Percentiles rank a stretch among this genome's conserved stretches.
Evolutionary conservation across 2,888 invertebrate species (phyloP).

Genomic region (Nomada fucata): DNA sequence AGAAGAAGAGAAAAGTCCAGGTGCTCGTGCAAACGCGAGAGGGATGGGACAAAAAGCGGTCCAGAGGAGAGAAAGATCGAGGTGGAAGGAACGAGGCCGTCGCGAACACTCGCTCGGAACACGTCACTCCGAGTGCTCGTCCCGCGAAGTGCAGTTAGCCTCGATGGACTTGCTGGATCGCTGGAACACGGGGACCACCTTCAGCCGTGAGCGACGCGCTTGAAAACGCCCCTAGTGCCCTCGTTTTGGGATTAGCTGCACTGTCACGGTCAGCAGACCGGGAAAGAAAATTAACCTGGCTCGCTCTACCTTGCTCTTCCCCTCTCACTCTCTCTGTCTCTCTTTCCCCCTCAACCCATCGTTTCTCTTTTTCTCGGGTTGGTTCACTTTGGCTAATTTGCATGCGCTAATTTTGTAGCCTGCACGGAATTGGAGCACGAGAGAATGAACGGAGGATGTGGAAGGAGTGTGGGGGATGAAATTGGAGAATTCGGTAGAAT

Average conservation of each 20-base stretch:
- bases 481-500: not conserved
- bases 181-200: conserved; percentile 55
- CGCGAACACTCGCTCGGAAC: conserved; percentile 57
- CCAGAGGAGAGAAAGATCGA: conserved; percentile 21
- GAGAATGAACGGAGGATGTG: not conserved
- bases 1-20: conserved; percentile 5
- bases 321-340: too few species aligned
- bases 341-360: too few species aligned
- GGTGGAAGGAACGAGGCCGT: conserved; percentile 37
- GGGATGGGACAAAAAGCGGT: not conserved
- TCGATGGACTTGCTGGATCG: conserved; percentile 55
- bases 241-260: conserved; percentile 36
- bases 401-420: conserved; percentile 11
- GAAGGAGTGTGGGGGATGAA: not conserved
- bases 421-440: not conserved
- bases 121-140: conserved; percentile 54
- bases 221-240: conserved; percentile 40
- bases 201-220: conserved; percentile 19
- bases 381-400: conserved; percentile 16
- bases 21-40: conserved; percentile 7
- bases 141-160: conserved; percentile 60
- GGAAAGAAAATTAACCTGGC: conserved; percentile 14
- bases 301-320: not conserved
- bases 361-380: too few species aligned
- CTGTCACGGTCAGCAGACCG: conserved; percentile 1